phyloP scores from a whole-genome alignment of 1,140 invertebrate species.

The Contarinia nasturtii region DNA sequence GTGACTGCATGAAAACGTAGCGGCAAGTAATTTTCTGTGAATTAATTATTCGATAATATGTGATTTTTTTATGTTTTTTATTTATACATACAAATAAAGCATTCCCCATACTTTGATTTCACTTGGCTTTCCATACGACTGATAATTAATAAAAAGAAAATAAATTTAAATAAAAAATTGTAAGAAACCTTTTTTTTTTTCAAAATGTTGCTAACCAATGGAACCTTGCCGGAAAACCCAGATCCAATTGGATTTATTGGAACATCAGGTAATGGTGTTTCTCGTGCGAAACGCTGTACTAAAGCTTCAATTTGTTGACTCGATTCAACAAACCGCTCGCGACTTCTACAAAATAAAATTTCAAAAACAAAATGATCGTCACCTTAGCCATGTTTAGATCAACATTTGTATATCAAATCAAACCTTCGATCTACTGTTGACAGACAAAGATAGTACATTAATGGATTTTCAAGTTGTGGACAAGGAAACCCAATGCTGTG shows the following conservation, averaged over 20 bases:
- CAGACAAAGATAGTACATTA: conserved; percentile 86
- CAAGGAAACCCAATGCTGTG: conserved; percentile 81
- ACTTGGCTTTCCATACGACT: conserved; percentile 50
- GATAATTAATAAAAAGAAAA: too few relatives aligned
- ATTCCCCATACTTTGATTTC: conserved; percentile 49
- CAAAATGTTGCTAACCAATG: too few relatives aligned
- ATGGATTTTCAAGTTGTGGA: conserved; percentile 75
- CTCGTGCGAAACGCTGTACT: conserved; percentile 78
- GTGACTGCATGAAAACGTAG: conserved; percentile 56
- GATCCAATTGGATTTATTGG: conserved; percentile 30
- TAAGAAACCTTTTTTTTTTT: too few relatives aligned
- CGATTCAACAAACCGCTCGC: conserved; percentile 78
- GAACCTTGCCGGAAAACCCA: conserved; percentile 48
- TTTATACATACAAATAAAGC: conserved; percentile 48
- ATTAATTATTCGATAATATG: conserved; percentile 10
- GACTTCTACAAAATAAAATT: conserved; percentile 12
- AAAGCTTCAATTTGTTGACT: conserved; percentile 80
- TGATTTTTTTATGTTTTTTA: too few relatives aligned
- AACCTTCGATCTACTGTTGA: conserved; percentile 79
- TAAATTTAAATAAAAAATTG: too few relatives aligned
- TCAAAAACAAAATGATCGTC: background rate
- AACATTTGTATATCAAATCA: background rate
- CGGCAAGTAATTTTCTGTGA: conserved; percentile 49
- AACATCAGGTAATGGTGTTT: conserved; percentile 29
- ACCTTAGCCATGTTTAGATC: background rate